Evolutionary conservation across 2,797 vertebrate species (phyloP).

Genomic region (Apogon hyalosoma): DNA sequence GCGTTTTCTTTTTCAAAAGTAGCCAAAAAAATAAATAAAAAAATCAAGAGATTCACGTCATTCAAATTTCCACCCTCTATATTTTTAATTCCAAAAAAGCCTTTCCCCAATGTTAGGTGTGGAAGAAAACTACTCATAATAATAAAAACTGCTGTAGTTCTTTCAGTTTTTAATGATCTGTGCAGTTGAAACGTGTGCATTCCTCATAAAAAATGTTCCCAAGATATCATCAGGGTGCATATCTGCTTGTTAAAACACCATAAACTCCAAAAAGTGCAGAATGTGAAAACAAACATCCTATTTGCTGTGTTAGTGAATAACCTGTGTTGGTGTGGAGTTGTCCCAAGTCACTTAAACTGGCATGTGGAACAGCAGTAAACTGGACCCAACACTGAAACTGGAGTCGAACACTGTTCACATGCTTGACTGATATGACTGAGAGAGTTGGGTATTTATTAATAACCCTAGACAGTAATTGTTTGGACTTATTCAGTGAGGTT

Average conservation of each 20-base stretch:
- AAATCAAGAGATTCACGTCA: too few relatives aligned
- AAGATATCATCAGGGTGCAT: conserved; percentile 34
- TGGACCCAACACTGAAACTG: too few relatives aligned
- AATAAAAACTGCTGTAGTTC: conserved; percentile 30
- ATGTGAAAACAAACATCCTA: conserved; percentile 39
- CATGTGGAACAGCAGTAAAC: too few relatives aligned
- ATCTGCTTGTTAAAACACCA: conserved; percentile 40
- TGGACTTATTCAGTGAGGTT: not conserved
- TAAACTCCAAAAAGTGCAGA: conserved; percentile 33
- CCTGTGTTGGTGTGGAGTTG: not conserved
- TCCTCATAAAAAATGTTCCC: conserved; percentile 43
- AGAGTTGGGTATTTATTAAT: not conserved
- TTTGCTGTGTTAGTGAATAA: conserved; percentile 15
- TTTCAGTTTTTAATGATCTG: conserved; percentile 50
- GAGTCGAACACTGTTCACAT: too few relatives aligned
- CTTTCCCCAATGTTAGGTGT: not conserved
- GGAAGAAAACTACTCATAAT: conserved; percentile 18
- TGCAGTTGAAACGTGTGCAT: conserved; percentile 49
- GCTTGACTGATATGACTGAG: too few relatives aligned
- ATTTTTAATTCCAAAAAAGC: too few relatives aligned
- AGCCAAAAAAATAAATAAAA: too few relatives aligned
- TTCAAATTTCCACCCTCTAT: too few relatives aligned
- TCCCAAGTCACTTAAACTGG: conserved; percentile 2
- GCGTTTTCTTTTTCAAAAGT: conserved; percentile 53
- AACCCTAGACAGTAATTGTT: not conserved